Conservation (phyloP, 2,888 invertebrate genomes). For the Herminia tarsipennalis region DNA sequence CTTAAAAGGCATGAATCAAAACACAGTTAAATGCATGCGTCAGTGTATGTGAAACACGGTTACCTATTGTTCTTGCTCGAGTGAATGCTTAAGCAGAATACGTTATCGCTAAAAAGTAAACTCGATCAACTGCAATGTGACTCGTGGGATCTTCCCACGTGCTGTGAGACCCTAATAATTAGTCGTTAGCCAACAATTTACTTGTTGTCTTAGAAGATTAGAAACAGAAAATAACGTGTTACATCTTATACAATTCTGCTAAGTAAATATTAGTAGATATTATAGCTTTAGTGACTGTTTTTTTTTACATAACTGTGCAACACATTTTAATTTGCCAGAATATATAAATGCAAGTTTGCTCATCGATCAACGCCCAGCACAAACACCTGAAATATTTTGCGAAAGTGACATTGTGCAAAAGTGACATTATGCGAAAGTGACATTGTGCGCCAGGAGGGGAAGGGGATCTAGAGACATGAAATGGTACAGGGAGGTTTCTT, state of each 20-base stretch:
- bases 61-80: conserved; percentile 52
- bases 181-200: conserved; percentile 70
- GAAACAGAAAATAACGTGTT: conserved; percentile 21
- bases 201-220: conserved; percentile 54
- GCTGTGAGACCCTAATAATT: conserved; percentile 59
- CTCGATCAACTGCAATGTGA: conserved; percentile 60
- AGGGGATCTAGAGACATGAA: no score
- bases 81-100: conserved; percentile 51
- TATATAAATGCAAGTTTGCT: no score
- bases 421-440: no score
- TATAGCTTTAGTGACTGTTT: no score
- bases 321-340: no score
- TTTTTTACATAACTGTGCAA: no score
- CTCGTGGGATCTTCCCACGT: conserved; percentile 79
- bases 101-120: conserved; percentile 70
- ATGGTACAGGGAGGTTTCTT: no score
- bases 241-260: conserved; percentile 16
- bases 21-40: conserved; percentile 42
- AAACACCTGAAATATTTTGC: no score
- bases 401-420: no score
- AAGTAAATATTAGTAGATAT: conserved; percentile 5
- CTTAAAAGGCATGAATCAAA: conserved; percentile 52
- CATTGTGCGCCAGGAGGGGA: no score
- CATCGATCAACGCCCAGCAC: no score
- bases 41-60: conserved; percentile 57